Base-by-base conservation (phyloP, 2,888 invertebrate genomes). In the Globia sparganii region DNA sequence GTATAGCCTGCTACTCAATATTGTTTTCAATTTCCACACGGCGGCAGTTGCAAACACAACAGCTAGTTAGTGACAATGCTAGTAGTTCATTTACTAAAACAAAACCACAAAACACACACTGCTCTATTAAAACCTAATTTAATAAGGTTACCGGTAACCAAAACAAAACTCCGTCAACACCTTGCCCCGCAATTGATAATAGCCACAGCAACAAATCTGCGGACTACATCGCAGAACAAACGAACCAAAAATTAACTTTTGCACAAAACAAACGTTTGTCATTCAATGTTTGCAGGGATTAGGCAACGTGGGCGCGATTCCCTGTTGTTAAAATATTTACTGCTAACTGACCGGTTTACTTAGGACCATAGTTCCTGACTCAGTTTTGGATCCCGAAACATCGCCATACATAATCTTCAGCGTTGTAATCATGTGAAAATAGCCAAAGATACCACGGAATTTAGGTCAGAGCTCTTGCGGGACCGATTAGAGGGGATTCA, bases 281-380 rank as follows among this genome's bases (percentile, higher is more conserved):
- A 83, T 81, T 76, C 85, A 76, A 69, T 86, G 86, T 85, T 85
- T 87, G 83, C 59, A 40, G 40, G 70, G 62, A 73, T 76, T 61
- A 78, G 71, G 83, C 87, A 67, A 74, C 75, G 87, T 82, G 72
- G 69, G 80, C 89, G 81, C 77, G 73, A 80, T 78, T 72, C 84
- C 72, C 80, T 89, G 89, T 91, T 91, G 91, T 89, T 91, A 91
- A 91, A 94, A 93, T 94, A 94, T 94, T 94, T 92, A 91, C 93
- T 82, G 90, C 88, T 88, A 90, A 87, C 88, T 87, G 80, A 84
- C 78, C 72, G 81, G 93, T 94, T 94, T 94, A 89, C 91, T 93
- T 93, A 93, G 94, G 94, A 93, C 90, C 89, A 91, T 93, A 92
- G 92, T 92, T 93, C 90, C 91, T 88, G 89, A 88, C 88, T 93